phyloP scores from a whole-genome alignment of 2,888 invertebrate species.

The Paralinhomoeus sp. region DNA sequence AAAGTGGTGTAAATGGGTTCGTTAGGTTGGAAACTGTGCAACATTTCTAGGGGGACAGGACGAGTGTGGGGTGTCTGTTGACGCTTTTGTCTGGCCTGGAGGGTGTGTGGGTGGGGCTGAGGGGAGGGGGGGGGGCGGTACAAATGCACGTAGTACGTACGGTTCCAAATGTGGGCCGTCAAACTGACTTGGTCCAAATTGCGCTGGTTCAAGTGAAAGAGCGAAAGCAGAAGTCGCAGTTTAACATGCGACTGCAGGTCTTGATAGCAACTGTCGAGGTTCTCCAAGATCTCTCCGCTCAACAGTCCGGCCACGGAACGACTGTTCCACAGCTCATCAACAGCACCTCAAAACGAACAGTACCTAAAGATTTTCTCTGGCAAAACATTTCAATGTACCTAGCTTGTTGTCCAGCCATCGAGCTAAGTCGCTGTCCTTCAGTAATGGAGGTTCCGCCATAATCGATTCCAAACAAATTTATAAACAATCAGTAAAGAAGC shows the following conservation, averaged over 20 bases:
- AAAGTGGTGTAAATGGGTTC: not conserved
- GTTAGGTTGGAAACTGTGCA: not conserved
- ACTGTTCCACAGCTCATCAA: slow-evolving; percentile 10
- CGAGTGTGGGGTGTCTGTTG: too few species aligned
- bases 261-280: slow-evolving; percentile 14
- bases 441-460: not conserved
- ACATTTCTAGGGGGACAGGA: too few species aligned
- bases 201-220: not conserved
- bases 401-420: slow-evolving; percentile 13
- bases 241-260: not conserved
- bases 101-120: too few species aligned
- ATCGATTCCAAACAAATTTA: too few species aligned
- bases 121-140: too few species aligned
- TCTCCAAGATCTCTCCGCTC: slow-evolving; percentile 11
- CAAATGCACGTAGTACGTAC: too few species aligned
- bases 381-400: slow-evolving; percentile 4
- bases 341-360: not conserved
- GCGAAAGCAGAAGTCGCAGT: not conserved
- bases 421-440: slow-evolving; percentile 1
- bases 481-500: too few species aligned
- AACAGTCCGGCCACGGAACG: slow-evolving; percentile 9
- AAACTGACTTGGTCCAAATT: not conserved
- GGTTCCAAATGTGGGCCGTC: not conserved
- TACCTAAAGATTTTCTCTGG: not conserved
- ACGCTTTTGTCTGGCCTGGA: too few species aligned